Conservation (phyloP, 2,113 vertebrate genomes). For the Heterotilapia buettikoferi region DNA sequence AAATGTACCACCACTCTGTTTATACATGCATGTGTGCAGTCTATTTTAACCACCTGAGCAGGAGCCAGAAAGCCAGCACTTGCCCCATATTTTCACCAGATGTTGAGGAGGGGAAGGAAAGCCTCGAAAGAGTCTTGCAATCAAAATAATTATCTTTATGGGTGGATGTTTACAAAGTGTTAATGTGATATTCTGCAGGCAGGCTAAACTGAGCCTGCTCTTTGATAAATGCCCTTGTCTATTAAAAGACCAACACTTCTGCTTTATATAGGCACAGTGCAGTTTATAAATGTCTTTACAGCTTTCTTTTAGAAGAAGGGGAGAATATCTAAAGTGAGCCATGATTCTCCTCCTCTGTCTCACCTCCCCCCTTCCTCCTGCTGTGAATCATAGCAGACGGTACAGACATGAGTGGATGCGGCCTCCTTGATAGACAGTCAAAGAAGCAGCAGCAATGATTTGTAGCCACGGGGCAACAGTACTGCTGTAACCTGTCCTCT, state of each 20-base stretch:
- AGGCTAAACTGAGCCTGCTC: conserved; percentile 46
- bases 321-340: not conserved
- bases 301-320: not conserved
- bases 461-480: conserved; percentile 23
- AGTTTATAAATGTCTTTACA: conserved; percentile 28
- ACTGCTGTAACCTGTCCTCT: conserved; percentile 47
- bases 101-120: conserved; percentile 77
- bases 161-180: conserved; percentile 73
- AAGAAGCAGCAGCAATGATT: conserved; percentile 45
- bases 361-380: not conserved
- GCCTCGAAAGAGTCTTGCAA: conserved; percentile 72
- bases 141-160: conserved; percentile 76
- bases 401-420: conserved; percentile 11
- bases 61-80: conserved; percentile 78
- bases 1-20: conserved; percentile 79
- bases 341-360: not conserved
- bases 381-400: conserved; percentile 42
- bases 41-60: conserved; percentile 81
- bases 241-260: conserved; percentile 36
- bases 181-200: conserved; percentile 66
- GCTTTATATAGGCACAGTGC: not conserved
- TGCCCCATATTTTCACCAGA: conserved; percentile 89
- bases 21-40: conserved; percentile 28
- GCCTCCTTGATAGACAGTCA: conserved; percentile 28
- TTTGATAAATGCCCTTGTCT: conserved; percentile 41